A percentile compares a stretch with the other conserved stretches of the same genome.
Evolutionary conservation across 2,113 vertebrate species (phyloP).

Genomic region (Caloenas nicobarica): DNA sequence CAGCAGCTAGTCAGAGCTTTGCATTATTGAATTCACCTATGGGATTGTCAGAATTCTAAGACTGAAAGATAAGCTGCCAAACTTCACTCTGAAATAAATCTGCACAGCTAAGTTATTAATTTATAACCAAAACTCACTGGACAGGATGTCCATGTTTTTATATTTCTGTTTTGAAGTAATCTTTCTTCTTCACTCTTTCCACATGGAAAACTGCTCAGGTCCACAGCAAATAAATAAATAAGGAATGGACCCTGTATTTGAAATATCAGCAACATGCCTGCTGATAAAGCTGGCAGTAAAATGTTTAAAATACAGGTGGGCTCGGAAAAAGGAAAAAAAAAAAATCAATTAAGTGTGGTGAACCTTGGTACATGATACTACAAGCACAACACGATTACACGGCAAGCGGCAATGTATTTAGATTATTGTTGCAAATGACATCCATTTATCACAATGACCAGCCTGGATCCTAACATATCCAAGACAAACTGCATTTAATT

Average conservation of each 20-base stretch:
- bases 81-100: background rate
- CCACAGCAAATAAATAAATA: background rate
- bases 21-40: background rate
- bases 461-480: background rate
- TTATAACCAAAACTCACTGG: background rate
- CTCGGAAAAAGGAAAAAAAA: too few relatives aligned
- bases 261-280: background rate
- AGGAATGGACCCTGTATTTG: background rate
- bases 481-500: background rate
- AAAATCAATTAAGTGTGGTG: too few relatives aligned
- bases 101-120: background rate
- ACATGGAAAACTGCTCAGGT: background rate
- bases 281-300: background rate
- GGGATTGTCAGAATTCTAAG: background rate
- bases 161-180: background rate
- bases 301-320: background rate
- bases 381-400: too few relatives aligned
- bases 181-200: background rate
- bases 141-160: background rate
- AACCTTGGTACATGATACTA: too few relatives aligned
- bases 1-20: background rate
- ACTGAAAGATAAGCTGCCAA: background rate
- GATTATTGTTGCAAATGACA: background rate
- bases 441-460: background rate
- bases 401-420: background rate